phyloP scores from a whole-genome alignment of 1,140 invertebrate genomes.

The Brachionus asplanchnoidis region DNA sequence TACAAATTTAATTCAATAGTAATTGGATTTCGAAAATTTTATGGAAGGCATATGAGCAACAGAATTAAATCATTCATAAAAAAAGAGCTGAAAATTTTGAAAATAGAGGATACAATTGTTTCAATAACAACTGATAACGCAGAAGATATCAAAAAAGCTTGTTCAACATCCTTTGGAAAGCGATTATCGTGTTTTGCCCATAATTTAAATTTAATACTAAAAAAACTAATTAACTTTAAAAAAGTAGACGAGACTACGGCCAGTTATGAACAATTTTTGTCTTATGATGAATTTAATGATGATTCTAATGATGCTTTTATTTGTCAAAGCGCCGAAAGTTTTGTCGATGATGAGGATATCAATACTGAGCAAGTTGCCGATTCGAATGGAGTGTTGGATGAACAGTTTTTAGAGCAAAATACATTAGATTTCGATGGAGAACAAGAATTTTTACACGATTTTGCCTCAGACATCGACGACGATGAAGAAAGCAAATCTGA shows the following conservation, averaged over 20 bases:
- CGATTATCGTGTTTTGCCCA: no score
- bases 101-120: background rate
- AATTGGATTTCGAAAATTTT: background rate
- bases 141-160: background rate
- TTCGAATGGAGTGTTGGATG: background rate
- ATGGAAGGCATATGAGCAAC: background rate
- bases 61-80: background rate
- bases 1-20: background rate
- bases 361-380: background rate
- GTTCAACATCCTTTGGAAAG: background rate
- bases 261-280: background rate
- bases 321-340: background rate
- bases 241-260: background rate
- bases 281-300: background rate
- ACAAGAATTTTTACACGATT: background rate
- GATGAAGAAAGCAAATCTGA: background rate
- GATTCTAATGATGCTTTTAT: background rate
- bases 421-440: background rate
- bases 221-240: background rate
- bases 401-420: background rate
- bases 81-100: background rate
- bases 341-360: no score
- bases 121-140: conserved; percentile 19
- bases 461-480: background rate
- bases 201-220: conserved; percentile 2